Evolutionary conservation across 1,140 invertebrate species (phyloP).

Genomic region (Gerris buenoi): DNA sequence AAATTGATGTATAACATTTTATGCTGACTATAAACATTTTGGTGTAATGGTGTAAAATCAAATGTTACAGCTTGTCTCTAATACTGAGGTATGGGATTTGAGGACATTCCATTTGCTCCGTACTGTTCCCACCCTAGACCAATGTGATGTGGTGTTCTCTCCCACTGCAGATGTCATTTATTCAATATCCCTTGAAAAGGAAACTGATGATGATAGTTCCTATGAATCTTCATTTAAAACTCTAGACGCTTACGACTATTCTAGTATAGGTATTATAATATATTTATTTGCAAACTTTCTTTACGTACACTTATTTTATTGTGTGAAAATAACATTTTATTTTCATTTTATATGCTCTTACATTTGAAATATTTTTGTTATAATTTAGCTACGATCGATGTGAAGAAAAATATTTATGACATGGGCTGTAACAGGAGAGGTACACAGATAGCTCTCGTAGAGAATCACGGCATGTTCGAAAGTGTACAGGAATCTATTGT

Average conservation of each 20-base stretch:
- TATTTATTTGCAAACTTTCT: not conserved
- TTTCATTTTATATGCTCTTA: not conserved
- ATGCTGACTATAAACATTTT: no score
- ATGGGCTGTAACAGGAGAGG: constrained; percentile 57
- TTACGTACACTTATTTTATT: not conserved
- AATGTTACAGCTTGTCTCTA: constrained; percentile 51
- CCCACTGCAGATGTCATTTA: constrained; percentile 50
- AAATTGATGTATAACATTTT: no score
- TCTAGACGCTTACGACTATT: constrained; percentile 84
- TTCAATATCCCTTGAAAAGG: constrained; percentile 43
- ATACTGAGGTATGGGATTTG: constrained; percentile 89
- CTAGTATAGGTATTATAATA: constrained; percentile 55
- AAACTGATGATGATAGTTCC: constrained; percentile 44
- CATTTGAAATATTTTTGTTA: not conserved
- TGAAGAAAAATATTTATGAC: constrained; percentile 65
- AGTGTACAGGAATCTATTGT: constrained; percentile 68
- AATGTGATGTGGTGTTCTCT: constrained; percentile 62
- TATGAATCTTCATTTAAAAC: constrained; percentile 85
- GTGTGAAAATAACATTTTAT: not conserved
- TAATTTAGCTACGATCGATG: constrained; percentile 63
- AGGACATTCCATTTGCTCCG: constrained; percentile 84
- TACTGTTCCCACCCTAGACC: constrained; percentile 81
- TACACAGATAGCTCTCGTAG: constrained; percentile 65
- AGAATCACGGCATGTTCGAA: constrained; percentile 60
- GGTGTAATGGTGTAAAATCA: no score